These are phyloP conservation scores for Geotrupes spiniger DNA, from an alignment of 2,888 invertebrate species.

Conservation along the genomic window DNA sequence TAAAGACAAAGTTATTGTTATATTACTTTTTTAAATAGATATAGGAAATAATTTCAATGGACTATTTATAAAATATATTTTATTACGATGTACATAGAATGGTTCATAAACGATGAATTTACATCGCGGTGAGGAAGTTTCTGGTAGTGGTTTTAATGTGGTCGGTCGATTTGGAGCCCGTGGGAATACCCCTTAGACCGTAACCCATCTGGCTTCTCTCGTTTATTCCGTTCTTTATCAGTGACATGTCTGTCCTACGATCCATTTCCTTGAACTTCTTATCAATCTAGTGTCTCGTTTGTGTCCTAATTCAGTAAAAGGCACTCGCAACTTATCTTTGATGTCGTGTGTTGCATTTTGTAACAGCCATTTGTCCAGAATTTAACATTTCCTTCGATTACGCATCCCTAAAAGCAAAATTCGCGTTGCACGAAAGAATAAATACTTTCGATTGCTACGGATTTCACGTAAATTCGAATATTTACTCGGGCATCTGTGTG, in stretches of 20 bases:
- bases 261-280: conserved; percentile 28
- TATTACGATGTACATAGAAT: too few species aligned
- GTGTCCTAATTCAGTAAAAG: conserved; percentile 28
- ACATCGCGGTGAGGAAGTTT: conserved; percentile 17
- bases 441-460: conserved; percentile 20
- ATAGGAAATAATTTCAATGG: too few species aligned
- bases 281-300: conserved; percentile 32
- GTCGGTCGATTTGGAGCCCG: conserved; percentile 24
- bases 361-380: conserved; percentile 27
- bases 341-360: conserved; percentile 22
- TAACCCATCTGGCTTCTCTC: conserved; percentile 20
- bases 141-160: conserved; percentile 24
- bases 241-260: conserved; percentile 20
- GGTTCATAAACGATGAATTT: conserved; percentile 14
- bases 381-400: conserved; percentile 17
- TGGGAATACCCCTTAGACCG: conserved; percentile 24
- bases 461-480: conserved; percentile 28
- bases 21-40: too few species aligned
- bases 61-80: too few species aligned
- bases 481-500: conserved; percentile 34
- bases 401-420: conserved; percentile 16
- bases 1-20: too few species aligned
- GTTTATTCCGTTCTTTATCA: conserved; percentile 7
- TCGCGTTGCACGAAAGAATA: conserved; percentile 4
- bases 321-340: conserved; percentile 28